phyloP scores from a whole-genome alignment of 1,140 invertebrate genomes.

The Drosophila yakuba region DNA sequence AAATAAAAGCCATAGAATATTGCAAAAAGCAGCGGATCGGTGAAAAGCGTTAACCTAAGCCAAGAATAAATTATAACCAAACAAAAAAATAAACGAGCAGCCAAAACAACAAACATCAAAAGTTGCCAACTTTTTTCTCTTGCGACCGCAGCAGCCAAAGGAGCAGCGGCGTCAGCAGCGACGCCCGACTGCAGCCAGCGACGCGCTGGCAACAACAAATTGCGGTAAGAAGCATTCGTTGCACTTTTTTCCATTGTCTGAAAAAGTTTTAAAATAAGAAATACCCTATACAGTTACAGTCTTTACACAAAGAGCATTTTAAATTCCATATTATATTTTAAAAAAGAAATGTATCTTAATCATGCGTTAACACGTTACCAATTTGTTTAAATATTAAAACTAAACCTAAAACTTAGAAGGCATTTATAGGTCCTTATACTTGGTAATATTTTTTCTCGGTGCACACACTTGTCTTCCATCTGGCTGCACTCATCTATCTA shows the following conservation, averaged over 20 bases:
- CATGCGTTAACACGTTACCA: no score
- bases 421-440: no score
- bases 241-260: not conserved
- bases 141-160: slow-evolving; percentile 27
- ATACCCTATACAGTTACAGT: not conserved
- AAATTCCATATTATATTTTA: not conserved
- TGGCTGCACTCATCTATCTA: not conserved
- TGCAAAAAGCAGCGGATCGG: slow-evolving; percentile 15
- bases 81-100: slow-evolving; percentile 5
- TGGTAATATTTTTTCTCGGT: not conserved
- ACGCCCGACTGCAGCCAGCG: slow-evolving; percentile 62
- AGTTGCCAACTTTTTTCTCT: slow-evolving; percentile 38
- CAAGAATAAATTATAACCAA: slow-evolving; percentile 6
- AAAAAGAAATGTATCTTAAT: not conserved
- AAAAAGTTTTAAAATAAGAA: not conserved
- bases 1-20: slow-evolving; percentile 29
- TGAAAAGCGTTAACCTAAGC: slow-evolving; percentile 36
- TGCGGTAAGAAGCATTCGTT: slow-evolving; percentile 61
- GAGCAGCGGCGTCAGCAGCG: slow-evolving; percentile 50
- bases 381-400: not conserved
- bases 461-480: not conserved
- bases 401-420: no score
- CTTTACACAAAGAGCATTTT: not conserved
- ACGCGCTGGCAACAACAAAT: slow-evolving; percentile 63
- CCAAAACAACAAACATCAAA: slow-evolving; percentile 30